Evolutionary conservation across 2,888 invertebrate species (phyloP).

Genomic region (Mesorhabditis belari): DNA sequence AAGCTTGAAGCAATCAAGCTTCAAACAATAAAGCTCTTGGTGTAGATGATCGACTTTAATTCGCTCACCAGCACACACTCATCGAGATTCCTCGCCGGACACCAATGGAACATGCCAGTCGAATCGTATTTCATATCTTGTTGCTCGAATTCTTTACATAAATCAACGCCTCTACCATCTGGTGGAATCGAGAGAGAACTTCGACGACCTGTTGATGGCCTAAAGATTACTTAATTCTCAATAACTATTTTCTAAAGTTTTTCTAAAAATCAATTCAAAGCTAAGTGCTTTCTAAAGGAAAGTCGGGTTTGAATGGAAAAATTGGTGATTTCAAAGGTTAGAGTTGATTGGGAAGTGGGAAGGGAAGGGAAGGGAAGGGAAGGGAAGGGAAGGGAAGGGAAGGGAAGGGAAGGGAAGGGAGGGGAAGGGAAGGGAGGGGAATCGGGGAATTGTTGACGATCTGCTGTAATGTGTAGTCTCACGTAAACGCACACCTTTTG

Average conservation of each 20-base stretch:
- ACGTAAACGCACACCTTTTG: too few relatives aligned
- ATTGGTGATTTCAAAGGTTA: background rate
- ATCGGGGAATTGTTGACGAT: background rate
- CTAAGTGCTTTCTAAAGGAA: background rate
- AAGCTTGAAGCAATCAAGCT: background rate
- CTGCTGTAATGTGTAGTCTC: too few relatives aligned
- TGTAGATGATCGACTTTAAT: background rate
- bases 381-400: too few relatives aligned
- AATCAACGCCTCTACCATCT: slow-evolving; percentile 38
- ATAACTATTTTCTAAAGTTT: too few relatives aligned
- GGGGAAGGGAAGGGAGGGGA: background rate
- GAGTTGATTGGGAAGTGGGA: too few relatives aligned
- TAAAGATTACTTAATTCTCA: slow-evolving; percentile 11
- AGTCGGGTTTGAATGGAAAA: background rate
- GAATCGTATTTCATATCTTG: slow-evolving; percentile 70
- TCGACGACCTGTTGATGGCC: slow-evolving; percentile 34
- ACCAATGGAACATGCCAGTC: slow-evolving; percentile 99
- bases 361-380: too few relatives aligned
- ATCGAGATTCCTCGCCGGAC: slow-evolving; percentile 89
- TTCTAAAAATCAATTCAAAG: background rate
- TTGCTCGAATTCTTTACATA: slow-evolving; percentile 40
- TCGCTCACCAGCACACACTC: slow-evolving; percentile 82
- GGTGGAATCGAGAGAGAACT: slow-evolving; percentile 43
- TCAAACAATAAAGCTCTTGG: background rate
- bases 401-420: background rate